Evolutionary conservation across 2,113 vertebrate species (phyloP).

Genomic region (Aramus guarauna): DNA sequence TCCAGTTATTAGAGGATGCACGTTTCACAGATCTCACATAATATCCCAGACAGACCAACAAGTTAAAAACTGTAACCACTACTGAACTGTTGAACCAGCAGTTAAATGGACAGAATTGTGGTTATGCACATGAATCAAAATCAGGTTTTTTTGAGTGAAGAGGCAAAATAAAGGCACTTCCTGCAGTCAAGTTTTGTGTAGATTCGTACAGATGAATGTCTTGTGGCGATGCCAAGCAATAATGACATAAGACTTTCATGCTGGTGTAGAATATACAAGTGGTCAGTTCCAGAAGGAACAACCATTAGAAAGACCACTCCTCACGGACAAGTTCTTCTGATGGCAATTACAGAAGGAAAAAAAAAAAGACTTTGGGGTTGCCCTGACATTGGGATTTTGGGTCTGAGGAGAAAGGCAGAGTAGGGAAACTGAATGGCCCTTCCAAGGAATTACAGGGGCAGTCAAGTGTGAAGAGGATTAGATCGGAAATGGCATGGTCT

Average conservation of each 20-base stretch:
- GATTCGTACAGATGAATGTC: not conserved
- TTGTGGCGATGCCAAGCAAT: rapidly evolving
- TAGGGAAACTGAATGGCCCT: not conserved
- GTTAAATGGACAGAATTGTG: not conserved
- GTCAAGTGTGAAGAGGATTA: not conserved
- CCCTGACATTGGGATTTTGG: not conserved
- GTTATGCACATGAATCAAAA: not conserved
- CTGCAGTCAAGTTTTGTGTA: not conserved
- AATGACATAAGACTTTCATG: not conserved
- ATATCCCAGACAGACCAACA: not conserved
- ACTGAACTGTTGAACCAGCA: not conserved
- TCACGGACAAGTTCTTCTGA: not conserved
- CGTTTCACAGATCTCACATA: not conserved
- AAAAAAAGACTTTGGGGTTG: not conserved
- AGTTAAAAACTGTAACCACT: not conserved
- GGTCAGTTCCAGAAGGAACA: not conserved
- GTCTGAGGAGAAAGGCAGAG: not conserved
- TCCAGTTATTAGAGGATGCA: not conserved
- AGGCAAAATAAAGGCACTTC: not conserved
- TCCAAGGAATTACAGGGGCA: not conserved
- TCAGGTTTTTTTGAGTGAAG: not conserved
- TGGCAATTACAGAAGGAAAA: not conserved
- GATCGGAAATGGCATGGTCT: not conserved
- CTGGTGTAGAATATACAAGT: not conserved
- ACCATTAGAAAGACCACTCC: not conserved